A percentile compares a stretch with the other conserved stretches of the same genome.
phyloP scores from a whole-genome alignment of 2,797 vertebrate species.

The Trachurus trachurus region DNA sequence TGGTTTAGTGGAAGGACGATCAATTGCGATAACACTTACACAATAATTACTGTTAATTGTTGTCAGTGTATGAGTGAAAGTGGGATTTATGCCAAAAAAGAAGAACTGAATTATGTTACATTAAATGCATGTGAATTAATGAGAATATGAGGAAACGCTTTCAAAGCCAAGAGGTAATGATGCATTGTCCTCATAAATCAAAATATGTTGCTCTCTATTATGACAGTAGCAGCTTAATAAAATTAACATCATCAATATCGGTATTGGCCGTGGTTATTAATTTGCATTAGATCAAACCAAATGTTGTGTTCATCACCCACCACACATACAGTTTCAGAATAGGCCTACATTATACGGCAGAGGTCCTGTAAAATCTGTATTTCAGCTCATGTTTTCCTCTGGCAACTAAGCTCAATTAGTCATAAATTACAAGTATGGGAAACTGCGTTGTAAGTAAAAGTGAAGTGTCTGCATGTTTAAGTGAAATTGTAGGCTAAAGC shows the following conservation, averaged over 20 bases:
- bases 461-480: slow-evolving; percentile 11
- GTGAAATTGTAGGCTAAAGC: slow-evolving; percentile 20
- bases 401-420: background rate
- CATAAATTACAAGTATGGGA: slow-evolving; percentile 3
- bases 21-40: background rate
- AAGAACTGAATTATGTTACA: background rate
- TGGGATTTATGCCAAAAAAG: background rate
- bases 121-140: slow-evolving; percentile 9
- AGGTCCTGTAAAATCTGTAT: background rate
- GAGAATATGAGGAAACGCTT: background rate
- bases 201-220: background rate
- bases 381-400: background rate
- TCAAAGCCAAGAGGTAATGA: slow-evolving; percentile 6
- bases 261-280: background rate
- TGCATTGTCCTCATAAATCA: slow-evolving; percentile 13
- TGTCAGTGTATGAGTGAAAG: background rate
- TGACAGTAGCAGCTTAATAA: background rate
- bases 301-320: background rate
- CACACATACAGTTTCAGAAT: background rate
- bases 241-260: background rate
- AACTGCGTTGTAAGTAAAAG: slow-evolving; percentile 14
- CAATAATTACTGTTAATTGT: too few species aligned
- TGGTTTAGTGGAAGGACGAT: background rate
- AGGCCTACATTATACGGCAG: background rate
- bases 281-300: background rate